Base-by-base conservation (phyloP, 2,888 invertebrate genomes). In the Reticulitermes lucifugus region DNA sequence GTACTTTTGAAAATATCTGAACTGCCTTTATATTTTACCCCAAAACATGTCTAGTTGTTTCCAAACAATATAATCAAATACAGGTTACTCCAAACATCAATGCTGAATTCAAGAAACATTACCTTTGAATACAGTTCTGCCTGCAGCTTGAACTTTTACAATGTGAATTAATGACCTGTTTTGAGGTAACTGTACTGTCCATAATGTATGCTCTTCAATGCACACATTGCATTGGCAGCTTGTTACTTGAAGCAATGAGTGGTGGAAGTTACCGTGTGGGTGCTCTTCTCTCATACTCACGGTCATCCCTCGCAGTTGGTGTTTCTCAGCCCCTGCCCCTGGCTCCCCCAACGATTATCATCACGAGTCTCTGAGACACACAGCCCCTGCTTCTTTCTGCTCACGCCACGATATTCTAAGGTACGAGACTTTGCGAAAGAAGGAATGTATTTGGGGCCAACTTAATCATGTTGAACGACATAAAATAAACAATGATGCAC, bases 391-490 rank as follows among this genome's bases (percentile, higher is more conserved):
- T 79, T 79, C 79, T 55, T 79, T 79, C 79, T 29, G 79, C 79
- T 79, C 79, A 55, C 79, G 79, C 46, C 79, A 51, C 79, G 79
- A 79, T 46, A 79, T 79, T 79, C 79, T 79, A 79, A 79, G 79
- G 79, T 84, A 84, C 84, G 79, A 84, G 79, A 84, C 71, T 70
- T 65, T 65, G 84, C 77, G 79, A 83, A 71, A 83, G 83, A 70
- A 80, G 60, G 73, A 81, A 86, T 70, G 79, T 86, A 83, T 85
- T 60, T 46, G 79, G 79, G 79, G 79, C 79, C 79, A 79, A 79
- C 79, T 79, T 65, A 79, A 79, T 79, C 79, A 79, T 79, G 79
- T 51, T 79, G 55, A 79, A 79, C 29, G 55, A 55, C 25, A 65
- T 14, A 65, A 65, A 65, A 65, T 65, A 18, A 79, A 79, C 79